phyloP scores from a whole-genome alignment of 2,888 invertebrate genomes.

The Ophion obscuratus region DNA sequence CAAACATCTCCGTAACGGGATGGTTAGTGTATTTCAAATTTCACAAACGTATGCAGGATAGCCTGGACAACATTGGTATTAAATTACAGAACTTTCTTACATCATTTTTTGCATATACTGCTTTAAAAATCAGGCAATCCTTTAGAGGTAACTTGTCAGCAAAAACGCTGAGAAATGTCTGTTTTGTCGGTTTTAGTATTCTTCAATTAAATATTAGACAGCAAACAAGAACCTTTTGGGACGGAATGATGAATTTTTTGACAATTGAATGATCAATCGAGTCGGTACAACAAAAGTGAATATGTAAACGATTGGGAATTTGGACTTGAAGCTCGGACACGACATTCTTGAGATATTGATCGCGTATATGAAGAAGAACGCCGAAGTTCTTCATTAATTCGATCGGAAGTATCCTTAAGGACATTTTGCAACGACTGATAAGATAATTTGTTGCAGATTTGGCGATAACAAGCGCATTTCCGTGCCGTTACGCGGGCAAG shows the following conservation, averaged over 20 bases:
- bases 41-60: too few relatives aligned
- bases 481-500: constrained; percentile 92
- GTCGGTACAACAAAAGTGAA: background rate
- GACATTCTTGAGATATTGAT: background rate
- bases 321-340: background rate
- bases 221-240: too few relatives aligned
- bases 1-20: too few relatives aligned
- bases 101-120: too few relatives aligned
- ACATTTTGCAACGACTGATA: background rate
- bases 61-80: too few relatives aligned
- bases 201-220: too few relatives aligned
- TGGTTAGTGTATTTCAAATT: too few relatives aligned
- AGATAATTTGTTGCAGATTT: constrained; percentile 87
- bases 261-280: background rate
- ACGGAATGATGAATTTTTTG: background rate
- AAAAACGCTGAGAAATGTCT: too few relatives aligned
- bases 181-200: too few relatives aligned
- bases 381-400: background rate
- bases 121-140: too few relatives aligned
- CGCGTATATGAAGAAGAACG: background rate
- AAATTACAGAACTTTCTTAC: too few relatives aligned
- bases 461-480: constrained; percentile 94
- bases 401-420: background rate
- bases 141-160: too few relatives aligned
- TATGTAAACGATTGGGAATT: background rate